These are phyloP conservation scores for Allolobophora icterica DNA, from an alignment of 2,888 invertebrate species.

Conservation along the genomic window DNA sequence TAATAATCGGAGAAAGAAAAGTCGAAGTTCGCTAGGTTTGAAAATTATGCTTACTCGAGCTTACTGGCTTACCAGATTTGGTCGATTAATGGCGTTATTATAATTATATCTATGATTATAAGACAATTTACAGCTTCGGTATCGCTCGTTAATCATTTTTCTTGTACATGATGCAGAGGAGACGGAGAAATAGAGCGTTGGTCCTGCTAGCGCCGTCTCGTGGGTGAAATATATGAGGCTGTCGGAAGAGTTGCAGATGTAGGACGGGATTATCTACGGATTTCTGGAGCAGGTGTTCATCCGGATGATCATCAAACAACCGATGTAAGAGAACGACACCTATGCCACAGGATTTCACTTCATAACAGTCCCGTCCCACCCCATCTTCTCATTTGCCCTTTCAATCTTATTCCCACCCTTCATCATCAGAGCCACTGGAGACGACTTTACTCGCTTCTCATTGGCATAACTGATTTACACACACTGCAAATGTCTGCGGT, in stretches of 20 bases:
- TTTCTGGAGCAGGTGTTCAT: background rate
- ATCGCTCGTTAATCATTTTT: too few relatives aligned
- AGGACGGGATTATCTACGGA: background rate
- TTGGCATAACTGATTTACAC: too few relatives aligned
- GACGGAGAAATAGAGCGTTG: background rate
- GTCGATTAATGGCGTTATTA: too few relatives aligned
- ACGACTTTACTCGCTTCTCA: too few relatives aligned
- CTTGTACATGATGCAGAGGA: background rate
- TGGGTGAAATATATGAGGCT: background rate
- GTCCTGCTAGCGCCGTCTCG: background rate
- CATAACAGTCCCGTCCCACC: background rate
- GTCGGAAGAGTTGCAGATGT: background rate
- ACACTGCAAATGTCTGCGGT: too few relatives aligned
- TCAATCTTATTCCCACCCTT: background rate
- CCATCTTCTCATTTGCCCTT: background rate
- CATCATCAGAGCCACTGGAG: background rate
- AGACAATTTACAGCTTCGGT: too few relatives aligned
- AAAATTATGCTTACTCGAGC: too few relatives aligned
- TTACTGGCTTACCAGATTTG: too few relatives aligned
- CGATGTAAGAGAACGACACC: background rate
- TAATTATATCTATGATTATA: too few relatives aligned
- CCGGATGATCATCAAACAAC: background rate
- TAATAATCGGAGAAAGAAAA: too few relatives aligned
- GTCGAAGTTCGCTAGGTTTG: too few relatives aligned
- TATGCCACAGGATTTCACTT: too few relatives aligned